Conservation (phyloP, 1,140 invertebrate genomes). For the Lysiphlebus fabarum region DNA sequence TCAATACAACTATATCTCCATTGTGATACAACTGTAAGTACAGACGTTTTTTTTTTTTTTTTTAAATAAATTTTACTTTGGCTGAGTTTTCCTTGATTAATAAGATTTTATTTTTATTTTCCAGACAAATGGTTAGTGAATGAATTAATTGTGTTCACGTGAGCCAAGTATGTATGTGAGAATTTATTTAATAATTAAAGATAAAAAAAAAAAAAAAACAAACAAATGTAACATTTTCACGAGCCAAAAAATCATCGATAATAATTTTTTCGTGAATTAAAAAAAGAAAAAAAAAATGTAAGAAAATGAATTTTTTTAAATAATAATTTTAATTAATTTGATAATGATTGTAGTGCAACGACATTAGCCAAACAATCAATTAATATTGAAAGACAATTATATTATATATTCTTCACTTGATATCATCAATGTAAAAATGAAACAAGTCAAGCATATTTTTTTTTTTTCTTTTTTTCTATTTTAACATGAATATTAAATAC, state of each 20-base stretch:
- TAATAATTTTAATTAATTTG: slow-evolving; percentile 22
- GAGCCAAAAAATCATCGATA: slow-evolving; percentile 7
- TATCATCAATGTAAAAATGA: no score
- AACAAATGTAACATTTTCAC: slow-evolving; percentile 21
- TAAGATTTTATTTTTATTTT: slow-evolving; percentile 17
- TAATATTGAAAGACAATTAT: no score
- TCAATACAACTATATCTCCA: slow-evolving; percentile 50
- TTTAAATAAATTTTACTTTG: not conserved
- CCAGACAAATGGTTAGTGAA: slow-evolving; percentile 49
- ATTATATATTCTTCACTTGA: no score
- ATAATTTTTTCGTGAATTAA: slow-evolving; percentile 9
- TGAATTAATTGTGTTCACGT: slow-evolving; percentile 47
- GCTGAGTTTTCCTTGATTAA: slow-evolving; percentile 1
- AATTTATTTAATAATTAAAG: slow-evolving; percentile 31
- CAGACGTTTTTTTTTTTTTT: slow-evolving; percentile 13
- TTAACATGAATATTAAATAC: no score
- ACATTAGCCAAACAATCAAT: no score
- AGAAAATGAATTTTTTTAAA: slow-evolving; percentile 27
- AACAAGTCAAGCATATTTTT: no score
- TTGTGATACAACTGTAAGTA: slow-evolving; percentile 56
- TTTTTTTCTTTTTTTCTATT: no score
- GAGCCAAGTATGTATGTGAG: slow-evolving; percentile 36
- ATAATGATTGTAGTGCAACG: slow-evolving; percentile 4
- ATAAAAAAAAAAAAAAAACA: slow-evolving; percentile 27
- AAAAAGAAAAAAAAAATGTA: slow-evolving; percentile 18